Evolutionary conservation across 2,113 vertebrate species (phyloP).

Genomic region (Sula dactylatra): DNA sequence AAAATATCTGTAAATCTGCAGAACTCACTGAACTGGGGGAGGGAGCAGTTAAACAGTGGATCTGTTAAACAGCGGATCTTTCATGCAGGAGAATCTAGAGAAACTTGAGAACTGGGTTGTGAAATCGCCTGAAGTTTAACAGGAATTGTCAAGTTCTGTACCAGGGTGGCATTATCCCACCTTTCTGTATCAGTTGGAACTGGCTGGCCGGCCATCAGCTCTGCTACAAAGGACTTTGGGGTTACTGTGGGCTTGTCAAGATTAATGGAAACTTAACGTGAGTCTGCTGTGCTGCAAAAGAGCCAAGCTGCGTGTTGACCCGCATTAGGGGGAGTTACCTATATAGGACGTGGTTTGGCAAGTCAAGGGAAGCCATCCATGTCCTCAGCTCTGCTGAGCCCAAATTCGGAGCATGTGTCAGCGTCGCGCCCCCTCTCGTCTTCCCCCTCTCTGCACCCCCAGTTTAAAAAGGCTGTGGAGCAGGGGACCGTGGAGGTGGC

Average conservation of each 20-base stretch:
- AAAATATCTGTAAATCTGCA: background rate
- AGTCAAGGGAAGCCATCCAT: background rate
- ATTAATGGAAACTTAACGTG: background rate
- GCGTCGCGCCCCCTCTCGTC: no score
- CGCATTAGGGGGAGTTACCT: background rate
- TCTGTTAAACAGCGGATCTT: background rate
- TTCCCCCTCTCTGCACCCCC: no score
- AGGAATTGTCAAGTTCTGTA: background rate
- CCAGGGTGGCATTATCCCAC: background rate
- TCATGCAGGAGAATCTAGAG: background rate
- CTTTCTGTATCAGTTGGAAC: background rate
- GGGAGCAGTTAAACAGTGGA: background rate
- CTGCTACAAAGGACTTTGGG: background rate
- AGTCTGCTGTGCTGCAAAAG: background rate
- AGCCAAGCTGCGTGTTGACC: background rate
- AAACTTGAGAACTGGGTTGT: background rate
- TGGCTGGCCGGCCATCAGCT: background rate
- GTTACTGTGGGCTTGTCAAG: background rate
- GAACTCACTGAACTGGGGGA: background rate
- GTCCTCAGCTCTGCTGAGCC: background rate
- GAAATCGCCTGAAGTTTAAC: no score
- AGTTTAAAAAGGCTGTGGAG: background rate
- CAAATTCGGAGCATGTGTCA: no score
- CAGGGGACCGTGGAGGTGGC: background rate
- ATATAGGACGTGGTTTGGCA: background rate